A percentile compares a stretch with the other conserved stretches of the same genome.
phyloP scores from a whole-genome alignment of 2,113 vertebrate genomes.

The Gasterosteus nipponicus region DNA sequence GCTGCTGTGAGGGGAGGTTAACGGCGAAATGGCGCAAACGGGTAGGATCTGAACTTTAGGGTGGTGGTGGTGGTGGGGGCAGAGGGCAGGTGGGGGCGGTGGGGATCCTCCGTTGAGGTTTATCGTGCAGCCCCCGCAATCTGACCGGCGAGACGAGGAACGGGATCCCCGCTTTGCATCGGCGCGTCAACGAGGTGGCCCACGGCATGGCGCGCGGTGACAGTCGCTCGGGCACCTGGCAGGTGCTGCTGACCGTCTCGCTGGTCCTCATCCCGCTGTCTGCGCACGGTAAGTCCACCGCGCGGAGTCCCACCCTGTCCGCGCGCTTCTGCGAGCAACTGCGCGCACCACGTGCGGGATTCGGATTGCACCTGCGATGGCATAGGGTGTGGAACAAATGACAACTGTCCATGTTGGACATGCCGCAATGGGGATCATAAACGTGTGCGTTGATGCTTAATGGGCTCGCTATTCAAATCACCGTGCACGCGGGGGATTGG shows the following conservation, averaged over 20 bases:
- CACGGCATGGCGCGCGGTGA: slow-evolving; percentile 55
- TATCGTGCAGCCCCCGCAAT: slow-evolving; percentile 13
- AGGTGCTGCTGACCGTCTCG: slow-evolving; percentile 74
- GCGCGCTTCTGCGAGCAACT: slow-evolving; percentile 17
- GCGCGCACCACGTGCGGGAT: slow-evolving; percentile 36
- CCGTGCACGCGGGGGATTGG: background rate
- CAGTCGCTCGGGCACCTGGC: slow-evolving; percentile 65
- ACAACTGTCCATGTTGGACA: background rate
- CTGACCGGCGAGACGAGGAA: slow-evolving; percentile 20
- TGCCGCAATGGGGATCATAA: background rate
- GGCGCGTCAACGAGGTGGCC: slow-evolving; percentile 14
- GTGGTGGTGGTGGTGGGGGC: no score
- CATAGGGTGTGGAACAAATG: slow-evolving; percentile 19
- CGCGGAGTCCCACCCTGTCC: slow-evolving; percentile 55
- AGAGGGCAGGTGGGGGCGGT: no score
- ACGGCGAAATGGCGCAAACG: slow-evolving; percentile 57
- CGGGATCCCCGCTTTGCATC: slow-evolving; percentile 34
- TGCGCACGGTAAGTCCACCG: slow-evolving; percentile 70
- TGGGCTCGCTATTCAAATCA: background rate
- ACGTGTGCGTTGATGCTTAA: background rate
- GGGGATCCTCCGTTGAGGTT: slow-evolving; percentile 47
- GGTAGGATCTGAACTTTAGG: slow-evolving; percentile 67
- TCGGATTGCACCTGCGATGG: slow-evolving; percentile 48
- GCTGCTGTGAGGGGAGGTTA: slow-evolving; percentile 26
- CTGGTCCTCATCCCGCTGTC: slow-evolving; percentile 62